phyloP scores from a whole-genome alignment of 2,888 invertebrate species.

The Drosophila histrio region DNA sequence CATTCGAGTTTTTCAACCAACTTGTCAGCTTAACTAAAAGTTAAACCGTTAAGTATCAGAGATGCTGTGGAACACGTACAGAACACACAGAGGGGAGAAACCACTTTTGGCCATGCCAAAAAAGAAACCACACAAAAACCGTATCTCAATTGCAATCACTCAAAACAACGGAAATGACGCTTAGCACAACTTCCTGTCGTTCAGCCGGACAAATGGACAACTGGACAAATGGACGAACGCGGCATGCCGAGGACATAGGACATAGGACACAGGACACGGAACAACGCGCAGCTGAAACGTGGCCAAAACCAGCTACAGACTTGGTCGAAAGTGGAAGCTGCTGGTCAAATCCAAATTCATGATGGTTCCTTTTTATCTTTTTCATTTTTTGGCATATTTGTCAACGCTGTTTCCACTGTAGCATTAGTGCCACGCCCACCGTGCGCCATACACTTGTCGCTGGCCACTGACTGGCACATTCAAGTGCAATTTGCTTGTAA shows the following conservation, averaged over 20 bases:
- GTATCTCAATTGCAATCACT: conserved; percentile 82
- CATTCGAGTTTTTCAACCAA: not conserved
- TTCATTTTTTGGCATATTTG: conserved; percentile 73
- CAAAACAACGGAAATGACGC: conserved; percentile 82
- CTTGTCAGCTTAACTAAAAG: conserved; percentile 31
- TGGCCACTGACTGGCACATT: conserved; percentile 59
- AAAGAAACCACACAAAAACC: conserved; percentile 71
- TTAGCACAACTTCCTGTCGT: conserved; percentile 80
- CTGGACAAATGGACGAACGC: conserved; percentile 53
- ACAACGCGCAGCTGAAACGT: conserved; percentile 62
- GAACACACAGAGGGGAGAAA: not conserved
- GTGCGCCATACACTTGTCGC: conserved; percentile 29
- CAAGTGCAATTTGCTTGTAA: conserved; percentile 82
- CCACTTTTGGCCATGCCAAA: conserved; percentile 32
- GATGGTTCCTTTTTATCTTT: conserved; percentile 7
- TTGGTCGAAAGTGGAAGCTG: conserved; percentile 2
- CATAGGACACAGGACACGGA: conserved; percentile 10
- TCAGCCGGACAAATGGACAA: conserved; percentile 54
- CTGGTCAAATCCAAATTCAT: conserved; percentile 50
- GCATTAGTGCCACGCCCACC: conserved; percentile 55
- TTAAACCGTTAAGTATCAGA: conserved; percentile 25
- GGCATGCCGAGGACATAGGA: conserved; percentile 42
- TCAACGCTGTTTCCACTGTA: conserved; percentile 67
- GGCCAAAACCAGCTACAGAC: conserved; percentile 26
- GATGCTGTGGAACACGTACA: conserved; percentile 26